Conservation (phyloP, 2,888 invertebrate genomes). For the Xestia ashworthii region DNA sequence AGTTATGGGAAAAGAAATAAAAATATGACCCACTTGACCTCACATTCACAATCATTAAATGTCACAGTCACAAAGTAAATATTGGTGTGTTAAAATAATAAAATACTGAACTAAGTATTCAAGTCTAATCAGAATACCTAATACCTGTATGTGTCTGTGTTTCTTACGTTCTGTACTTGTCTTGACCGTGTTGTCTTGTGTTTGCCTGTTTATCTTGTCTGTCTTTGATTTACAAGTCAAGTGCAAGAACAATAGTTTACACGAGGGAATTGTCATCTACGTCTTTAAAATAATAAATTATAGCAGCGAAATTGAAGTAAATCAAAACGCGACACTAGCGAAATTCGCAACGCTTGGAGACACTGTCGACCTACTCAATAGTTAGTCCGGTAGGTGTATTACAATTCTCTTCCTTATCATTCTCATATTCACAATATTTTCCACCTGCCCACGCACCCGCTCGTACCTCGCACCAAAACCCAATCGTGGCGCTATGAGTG, state of each 20-base stretch:
- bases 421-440: neutral
- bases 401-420: neutral
- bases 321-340: neutral
- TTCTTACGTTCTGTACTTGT: too few relatives aligned
- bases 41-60: too few relatives aligned
- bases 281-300: too few relatives aligned
- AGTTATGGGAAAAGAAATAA: too few relatives aligned
- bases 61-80: too few relatives aligned
- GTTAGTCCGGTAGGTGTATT: neutral
- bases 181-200: too few relatives aligned
- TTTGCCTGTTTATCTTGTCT: too few relatives aligned
- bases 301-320: neutral
- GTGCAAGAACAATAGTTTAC: neutral
- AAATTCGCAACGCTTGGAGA: neutral
- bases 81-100: too few relatives aligned
- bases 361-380: neutral
- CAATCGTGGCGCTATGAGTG: constrained; percentile 71
- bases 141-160: too few relatives aligned
- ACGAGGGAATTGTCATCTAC: neutral
- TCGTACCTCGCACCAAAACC: constrained; percentile 34
- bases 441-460: constrained; percentile 4
- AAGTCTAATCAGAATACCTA: too few relatives aligned
- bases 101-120: too few relatives aligned
- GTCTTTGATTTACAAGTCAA: neutral
- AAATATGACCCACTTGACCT: too few relatives aligned